phyloP scores from a whole-genome alignment of 2,797 vertebrate species.

The Acrossocheilus wenchowensis region DNA sequence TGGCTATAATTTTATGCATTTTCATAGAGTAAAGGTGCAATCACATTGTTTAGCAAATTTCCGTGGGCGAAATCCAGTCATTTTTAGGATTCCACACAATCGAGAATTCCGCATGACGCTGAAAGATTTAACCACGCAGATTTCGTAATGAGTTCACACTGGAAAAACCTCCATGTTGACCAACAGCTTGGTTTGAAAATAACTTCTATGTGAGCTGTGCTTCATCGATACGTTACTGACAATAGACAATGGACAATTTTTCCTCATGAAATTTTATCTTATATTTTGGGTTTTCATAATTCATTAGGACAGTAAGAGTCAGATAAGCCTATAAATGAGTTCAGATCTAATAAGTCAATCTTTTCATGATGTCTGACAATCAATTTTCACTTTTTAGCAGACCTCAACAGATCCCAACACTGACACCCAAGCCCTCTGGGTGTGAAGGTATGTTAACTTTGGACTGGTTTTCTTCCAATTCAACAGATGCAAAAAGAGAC shows the following conservation, averaged over 20 bases:
- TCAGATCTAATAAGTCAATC: not conserved
- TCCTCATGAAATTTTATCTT: not conserved
- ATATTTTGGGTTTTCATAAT: not conserved
- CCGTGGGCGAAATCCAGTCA: not conserved
- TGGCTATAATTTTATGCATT: not conserved
- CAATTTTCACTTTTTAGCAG: not conserved
- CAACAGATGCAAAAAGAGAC: not conserved
- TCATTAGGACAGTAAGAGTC: not conserved
- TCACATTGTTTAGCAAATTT: not conserved
- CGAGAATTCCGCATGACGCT: not conserved
- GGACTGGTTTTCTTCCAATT: conserved; percentile 5
- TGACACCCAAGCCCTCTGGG: conserved; percentile 5
- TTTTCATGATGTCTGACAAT: not conserved
- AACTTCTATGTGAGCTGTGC: not conserved
- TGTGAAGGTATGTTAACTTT: conserved; percentile 32
- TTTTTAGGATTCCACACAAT: not conserved
- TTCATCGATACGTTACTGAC: not conserved
- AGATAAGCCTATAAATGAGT: not conserved
- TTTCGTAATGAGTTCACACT: not conserved
- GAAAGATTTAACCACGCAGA: not conserved
- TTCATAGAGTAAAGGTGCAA: not conserved
- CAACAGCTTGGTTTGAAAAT: not conserved
- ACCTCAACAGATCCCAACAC: not conserved
- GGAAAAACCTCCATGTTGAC: not conserved
- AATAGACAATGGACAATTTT: not conserved